Evolutionary conservation across 2,113 vertebrate species (phyloP).

Genomic region (Sorex araneus): DNA sequence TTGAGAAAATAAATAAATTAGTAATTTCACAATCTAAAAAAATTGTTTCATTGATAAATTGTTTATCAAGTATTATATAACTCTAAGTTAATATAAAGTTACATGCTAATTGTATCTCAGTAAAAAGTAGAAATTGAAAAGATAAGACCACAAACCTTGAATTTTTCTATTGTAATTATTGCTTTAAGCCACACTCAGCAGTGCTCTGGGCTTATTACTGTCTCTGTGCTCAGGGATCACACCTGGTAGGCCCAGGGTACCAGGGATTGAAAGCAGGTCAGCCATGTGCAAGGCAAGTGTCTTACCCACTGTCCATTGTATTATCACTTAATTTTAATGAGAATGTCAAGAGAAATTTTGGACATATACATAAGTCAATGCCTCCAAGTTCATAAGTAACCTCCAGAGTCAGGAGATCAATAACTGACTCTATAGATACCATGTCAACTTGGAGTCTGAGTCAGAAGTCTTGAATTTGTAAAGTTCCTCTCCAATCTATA

Average conservation of each 20-base stretch:
- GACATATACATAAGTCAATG: not conserved
- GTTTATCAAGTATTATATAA: too few species aligned
- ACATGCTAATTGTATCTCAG: not conserved
- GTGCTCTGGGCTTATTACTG: too few species aligned
- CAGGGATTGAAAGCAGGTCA: not conserved
- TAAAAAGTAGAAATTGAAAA: not conserved
- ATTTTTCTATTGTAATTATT: not conserved
- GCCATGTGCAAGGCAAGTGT: not conserved
- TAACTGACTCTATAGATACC: not conserved
- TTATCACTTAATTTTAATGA: constrained; percentile 16
- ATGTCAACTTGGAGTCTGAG: not conserved
- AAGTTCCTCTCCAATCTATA: not conserved
- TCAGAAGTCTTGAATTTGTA: not conserved
- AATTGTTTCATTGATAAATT: not conserved
- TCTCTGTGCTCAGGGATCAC: not conserved
- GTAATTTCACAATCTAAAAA: not conserved
- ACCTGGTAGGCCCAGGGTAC: not conserved
- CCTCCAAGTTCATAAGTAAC: not conserved
- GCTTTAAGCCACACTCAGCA: too few species aligned
- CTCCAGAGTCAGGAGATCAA: not conserved
- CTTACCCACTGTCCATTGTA: not conserved
- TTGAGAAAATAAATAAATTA: constrained; percentile 11
- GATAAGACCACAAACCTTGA: constrained; percentile 30
- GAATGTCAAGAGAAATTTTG: not conserved
- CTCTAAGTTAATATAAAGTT: not conserved